A percentile compares a stretch with the other conserved stretches of the same genome.
phyloP scores from a whole-genome alignment of 2,888 invertebrate species.

The Mesorhabditis belari region DNA sequence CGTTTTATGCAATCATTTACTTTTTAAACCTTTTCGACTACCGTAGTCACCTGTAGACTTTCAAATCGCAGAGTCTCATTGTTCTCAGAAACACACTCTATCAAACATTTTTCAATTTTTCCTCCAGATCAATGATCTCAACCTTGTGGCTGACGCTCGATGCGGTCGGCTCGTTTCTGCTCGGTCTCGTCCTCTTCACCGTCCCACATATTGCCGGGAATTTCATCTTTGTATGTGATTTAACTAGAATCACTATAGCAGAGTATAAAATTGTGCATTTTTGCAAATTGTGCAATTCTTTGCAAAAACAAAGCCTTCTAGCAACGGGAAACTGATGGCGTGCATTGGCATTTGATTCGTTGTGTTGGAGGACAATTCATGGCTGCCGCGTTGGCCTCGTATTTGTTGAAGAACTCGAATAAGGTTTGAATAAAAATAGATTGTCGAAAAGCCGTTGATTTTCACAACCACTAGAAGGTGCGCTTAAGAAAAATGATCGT shows the following conservation, averaged over 20 bases:
- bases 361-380: conserved; percentile 51
- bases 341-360: conserved; percentile 52
- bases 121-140: not conserved
- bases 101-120: too few relatives aligned
- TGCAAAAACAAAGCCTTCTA: conserved; percentile 31
- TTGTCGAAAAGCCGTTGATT: too few relatives aligned
- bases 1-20: too few relatives aligned
- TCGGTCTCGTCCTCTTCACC: not conserved
- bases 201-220: not conserved
- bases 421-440: too few relatives aligned
- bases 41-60: too few relatives aligned
- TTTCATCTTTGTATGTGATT: not conserved
- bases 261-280: not conserved
- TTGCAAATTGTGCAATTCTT: conserved; percentile 2
- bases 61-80: too few relatives aligned
- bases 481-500: too few relatives aligned
- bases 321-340: conserved; percentile 49
- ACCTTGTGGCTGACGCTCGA: not conserved
- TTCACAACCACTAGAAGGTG: too few relatives aligned
- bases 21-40: too few relatives aligned
- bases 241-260: not conserved
- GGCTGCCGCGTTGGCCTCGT: conserved; percentile 29
- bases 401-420: conserved; percentile 13
- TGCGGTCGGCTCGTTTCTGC: too few relatives aligned
- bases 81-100: too few relatives aligned